Conservation (phyloP, 2,113 vertebrate genomes). For the Colistium nudipinnis region DNA sequence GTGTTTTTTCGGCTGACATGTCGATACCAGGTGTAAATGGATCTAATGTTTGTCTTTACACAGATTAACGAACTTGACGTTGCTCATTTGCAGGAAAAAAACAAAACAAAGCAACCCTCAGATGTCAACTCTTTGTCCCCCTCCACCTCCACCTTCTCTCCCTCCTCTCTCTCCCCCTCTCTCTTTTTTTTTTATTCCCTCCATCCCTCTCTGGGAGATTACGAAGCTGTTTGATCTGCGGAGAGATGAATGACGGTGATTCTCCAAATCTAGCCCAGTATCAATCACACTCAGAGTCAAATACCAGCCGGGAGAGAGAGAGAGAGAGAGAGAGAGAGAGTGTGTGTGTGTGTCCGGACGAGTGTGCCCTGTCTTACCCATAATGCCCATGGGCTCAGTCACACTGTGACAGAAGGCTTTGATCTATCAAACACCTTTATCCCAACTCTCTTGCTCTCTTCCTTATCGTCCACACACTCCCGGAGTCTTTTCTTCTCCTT, state of each 20-base stretch:
- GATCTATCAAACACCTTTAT: conserved; percentile 77
- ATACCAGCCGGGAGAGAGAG: conserved; percentile 43
- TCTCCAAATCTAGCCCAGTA: conserved; percentile 77
- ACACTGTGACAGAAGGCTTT: conserved; percentile 74
- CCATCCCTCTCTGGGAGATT: conserved; percentile 72
- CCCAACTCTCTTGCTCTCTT: conserved; percentile 58
- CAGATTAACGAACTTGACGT: too few relatives aligned
- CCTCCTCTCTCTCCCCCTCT: conserved; percentile 16
- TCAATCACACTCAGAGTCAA: conserved; percentile 78
- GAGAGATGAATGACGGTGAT: conserved; percentile 77
- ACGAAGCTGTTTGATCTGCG: conserved; percentile 78
- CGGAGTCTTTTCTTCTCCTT: not conserved
- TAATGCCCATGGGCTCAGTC: conserved; percentile 78
- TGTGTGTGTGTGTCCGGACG: conserved; percentile 37
- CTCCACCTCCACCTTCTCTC: too few relatives aligned
- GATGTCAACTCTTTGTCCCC: conserved; percentile 24
- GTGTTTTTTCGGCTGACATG: too few relatives aligned
- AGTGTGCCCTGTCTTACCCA: conserved; percentile 66
- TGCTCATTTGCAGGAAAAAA: conserved; percentile 51
- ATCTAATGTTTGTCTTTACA: conserved; percentile 13
- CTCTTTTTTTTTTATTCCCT: conserved; percentile 58
- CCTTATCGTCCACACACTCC: conserved; percentile 57
- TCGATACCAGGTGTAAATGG: conserved; percentile 10
- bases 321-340: conserved; percentile 11
- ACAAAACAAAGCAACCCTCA: conserved; percentile 58